Conservation (phyloP, 1,140 invertebrate genomes). For the Drosophila trapezifrons region DNA sequence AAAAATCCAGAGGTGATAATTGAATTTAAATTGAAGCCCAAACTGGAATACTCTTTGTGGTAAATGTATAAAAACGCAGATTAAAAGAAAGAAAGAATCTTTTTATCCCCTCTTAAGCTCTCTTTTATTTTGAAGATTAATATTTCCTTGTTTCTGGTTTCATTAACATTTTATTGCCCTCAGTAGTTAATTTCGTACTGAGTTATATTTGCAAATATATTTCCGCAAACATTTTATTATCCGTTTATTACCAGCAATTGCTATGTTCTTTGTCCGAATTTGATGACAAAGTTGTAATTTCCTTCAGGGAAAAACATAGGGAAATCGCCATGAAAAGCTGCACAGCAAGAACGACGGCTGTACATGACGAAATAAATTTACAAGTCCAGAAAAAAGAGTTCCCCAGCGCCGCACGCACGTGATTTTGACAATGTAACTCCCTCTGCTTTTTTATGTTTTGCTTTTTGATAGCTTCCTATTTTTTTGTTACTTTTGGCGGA, state of each 20-base stretch:
- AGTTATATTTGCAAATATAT: slow-evolving; percentile 15
- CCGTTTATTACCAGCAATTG: slow-evolving; percentile 1
- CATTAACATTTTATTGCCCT: slow-evolving; percentile 3
- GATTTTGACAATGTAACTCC: slow-evolving; percentile 72
- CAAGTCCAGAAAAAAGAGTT: slow-evolving; percentile 48
- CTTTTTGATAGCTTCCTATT: slow-evolving; percentile 32
- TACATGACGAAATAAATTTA: slow-evolving; percentile 68
- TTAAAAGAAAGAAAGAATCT: no score
- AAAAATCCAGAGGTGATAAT: slow-evolving; percentile 5
- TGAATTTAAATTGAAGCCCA: background rate
- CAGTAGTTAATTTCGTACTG: slow-evolving; percentile 12
- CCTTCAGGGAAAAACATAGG: slow-evolving; percentile 8
- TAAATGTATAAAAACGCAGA: background rate
- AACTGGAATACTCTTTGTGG: slow-evolving; percentile 8
- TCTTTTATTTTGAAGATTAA: background rate
- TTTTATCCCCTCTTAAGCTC: background rate
- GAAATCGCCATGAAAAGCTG: slow-evolving; percentile 26
- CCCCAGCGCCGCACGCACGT: slow-evolving; percentile 62
- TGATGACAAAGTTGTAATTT: slow-evolving; percentile 53
- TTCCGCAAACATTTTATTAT: slow-evolving; percentile 22
- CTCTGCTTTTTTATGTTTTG: slow-evolving; percentile 19
- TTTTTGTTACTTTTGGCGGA: slow-evolving; percentile 41
- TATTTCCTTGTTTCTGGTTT: background rate
- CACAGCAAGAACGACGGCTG: slow-evolving; percentile 46
- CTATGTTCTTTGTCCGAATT: slow-evolving; percentile 17